Evolutionary conservation across 2,797 vertebrate genomes (phyloP).

Genomic region (Chiroxiphia lanceolata): DNA sequence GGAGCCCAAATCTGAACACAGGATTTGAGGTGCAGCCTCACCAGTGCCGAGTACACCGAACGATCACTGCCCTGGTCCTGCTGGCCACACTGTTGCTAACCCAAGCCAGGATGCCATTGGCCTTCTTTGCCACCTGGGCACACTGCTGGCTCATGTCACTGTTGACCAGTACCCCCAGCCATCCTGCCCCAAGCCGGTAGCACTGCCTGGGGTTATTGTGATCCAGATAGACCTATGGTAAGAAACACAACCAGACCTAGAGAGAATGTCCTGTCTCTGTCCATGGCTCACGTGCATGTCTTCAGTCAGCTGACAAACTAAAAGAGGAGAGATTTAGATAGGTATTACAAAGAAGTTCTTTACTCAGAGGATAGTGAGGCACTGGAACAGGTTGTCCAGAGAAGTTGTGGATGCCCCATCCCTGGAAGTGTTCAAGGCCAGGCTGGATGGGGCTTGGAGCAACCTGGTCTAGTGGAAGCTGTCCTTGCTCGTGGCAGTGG

Average conservation of each 20-base stretch:
- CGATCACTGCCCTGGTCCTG: accelerated
- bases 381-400: background rate
- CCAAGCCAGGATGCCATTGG: accelerated
- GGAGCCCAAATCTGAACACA: background rate
- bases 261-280: accelerated
- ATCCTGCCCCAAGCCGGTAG: accelerated
- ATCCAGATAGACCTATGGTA: background rate
- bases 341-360: background rate
- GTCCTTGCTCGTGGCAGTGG: background rate
- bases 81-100: background rate
- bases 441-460: background rate
- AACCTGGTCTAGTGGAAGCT: background rate
- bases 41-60: accelerated
- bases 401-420: background rate
- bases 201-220: accelerated
- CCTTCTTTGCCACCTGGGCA: background rate
- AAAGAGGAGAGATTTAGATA: background rate
- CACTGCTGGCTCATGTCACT: accelerated
- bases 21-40: background rate
- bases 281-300: background rate
- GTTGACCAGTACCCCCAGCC: accelerated
- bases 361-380: background rate
- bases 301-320: background rate
- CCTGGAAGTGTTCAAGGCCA: background rate
- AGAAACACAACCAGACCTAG: background rate